Evolutionary conservation across 2,797 vertebrate species (phyloP).

Genomic region (Microhierax caerulescens): DNA sequence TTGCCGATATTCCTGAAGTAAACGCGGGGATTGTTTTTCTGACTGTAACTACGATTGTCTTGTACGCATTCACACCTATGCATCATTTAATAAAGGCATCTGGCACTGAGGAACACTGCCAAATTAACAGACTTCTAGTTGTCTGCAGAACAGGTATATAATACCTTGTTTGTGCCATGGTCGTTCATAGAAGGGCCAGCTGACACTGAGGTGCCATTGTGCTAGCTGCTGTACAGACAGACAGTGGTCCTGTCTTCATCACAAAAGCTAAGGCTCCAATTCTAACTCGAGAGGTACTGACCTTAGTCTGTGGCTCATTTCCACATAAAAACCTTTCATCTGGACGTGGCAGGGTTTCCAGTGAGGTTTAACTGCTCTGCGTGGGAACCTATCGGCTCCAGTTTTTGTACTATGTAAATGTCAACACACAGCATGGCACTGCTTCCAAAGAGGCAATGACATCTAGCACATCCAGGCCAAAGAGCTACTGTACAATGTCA

Average conservation of each 20-base stretch:
- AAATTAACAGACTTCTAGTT: conserved; percentile 6
- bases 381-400: background rate
- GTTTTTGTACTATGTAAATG: background rate
- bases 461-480: background rate
- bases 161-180: conserved; percentile 44
- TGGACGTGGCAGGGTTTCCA: background rate
- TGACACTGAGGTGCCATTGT: conserved; percentile 44
- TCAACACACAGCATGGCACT: background rate
- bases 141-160: conserved; percentile 49
- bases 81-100: conserved; percentile 41
- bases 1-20: background rate
- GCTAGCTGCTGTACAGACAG: conserved; percentile 8
- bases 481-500: background rate
- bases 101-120: conserved; percentile 26
- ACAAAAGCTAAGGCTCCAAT: conserved; percentile 15
- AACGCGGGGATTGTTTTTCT: background rate
- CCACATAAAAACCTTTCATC: conserved; percentile 5
- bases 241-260: background rate
- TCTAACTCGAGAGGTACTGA: background rate
- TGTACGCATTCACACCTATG: background rate
- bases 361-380: background rate
- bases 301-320: background rate
- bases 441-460: background rate
- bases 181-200: conserved; percentile 27
- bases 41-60: background rate